Evolutionary conservation across 1,140 invertebrate genomes (phyloP).

Genomic region (Marisa cornuarietis): DNA sequence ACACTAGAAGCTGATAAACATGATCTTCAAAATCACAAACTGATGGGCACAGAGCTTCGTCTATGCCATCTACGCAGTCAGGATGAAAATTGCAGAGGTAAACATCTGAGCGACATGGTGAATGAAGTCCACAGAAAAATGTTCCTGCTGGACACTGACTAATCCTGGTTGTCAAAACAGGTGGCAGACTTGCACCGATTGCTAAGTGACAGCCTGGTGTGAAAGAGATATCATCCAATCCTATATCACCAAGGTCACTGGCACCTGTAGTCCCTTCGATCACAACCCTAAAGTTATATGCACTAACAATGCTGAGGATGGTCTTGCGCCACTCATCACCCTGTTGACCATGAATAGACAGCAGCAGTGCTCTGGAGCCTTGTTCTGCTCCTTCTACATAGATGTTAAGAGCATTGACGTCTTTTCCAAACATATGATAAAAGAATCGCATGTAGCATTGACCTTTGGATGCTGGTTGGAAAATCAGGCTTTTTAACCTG

Average conservation of each 20-base stretch:
- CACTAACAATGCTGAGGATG: slow-evolving; percentile 38
- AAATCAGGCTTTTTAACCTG: slow-evolving; percentile 69
- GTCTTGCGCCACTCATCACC: slow-evolving; percentile 52
- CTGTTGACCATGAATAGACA: slow-evolving; percentile 40
- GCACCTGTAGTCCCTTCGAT: slow-evolving; percentile 72
- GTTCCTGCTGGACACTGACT: slow-evolving; percentile 46
- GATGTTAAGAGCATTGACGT: slow-evolving; percentile 42
- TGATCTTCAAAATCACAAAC: slow-evolving; percentile 52
- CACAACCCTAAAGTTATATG: slow-evolving; percentile 28
- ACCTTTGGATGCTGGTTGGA: slow-evolving; percentile 38
- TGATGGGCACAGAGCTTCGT: slow-evolving; percentile 47
- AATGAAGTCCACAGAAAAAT: slow-evolving; percentile 35
- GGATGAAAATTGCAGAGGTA: slow-evolving; percentile 76
- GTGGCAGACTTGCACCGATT: slow-evolving; percentile 35
- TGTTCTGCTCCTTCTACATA: slow-evolving; percentile 27
- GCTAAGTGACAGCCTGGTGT: slow-evolving; percentile 53
- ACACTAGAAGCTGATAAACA: too few relatives aligned
- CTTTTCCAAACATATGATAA: slow-evolving; percentile 55
- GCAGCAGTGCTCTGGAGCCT: slow-evolving; percentile 45
- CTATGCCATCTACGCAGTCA: slow-evolving; percentile 60
- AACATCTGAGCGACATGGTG: slow-evolving; percentile 38
- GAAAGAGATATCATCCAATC: slow-evolving; percentile 75
- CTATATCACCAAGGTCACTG: slow-evolving; percentile 77
- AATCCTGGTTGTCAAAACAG: slow-evolving; percentile 38
- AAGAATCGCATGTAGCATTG: slow-evolving; percentile 63